Evolutionary conservation across 1,140 invertebrate genomes (phyloP).

Genomic region (Bombyx mandarina): DNA sequence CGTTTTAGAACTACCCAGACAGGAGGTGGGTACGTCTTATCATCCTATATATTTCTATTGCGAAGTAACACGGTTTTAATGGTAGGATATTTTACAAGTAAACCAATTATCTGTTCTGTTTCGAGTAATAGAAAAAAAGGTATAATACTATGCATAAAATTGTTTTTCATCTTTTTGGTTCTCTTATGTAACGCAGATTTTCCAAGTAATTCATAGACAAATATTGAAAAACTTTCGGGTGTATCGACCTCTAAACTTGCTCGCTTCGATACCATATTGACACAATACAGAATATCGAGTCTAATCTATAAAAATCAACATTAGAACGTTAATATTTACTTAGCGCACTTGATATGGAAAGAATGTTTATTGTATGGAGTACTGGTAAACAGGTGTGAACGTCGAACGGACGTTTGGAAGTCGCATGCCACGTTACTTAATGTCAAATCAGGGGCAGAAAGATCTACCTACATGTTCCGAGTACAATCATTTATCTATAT

Average conservation of each 20-base stretch:
- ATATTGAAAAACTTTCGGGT: slow-evolving; percentile 28
- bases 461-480: no score
- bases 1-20: no score
- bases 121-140: no score
- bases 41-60: no score
- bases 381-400: slow-evolving; percentile 46
- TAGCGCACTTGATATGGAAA: slow-evolving; percentile 54
- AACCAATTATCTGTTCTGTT: no score
- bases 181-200: background rate
- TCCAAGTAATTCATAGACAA: slow-evolving; percentile 22
- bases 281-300: slow-evolving; percentile 26
- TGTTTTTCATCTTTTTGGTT: no score
- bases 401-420: slow-evolving; percentile 12
- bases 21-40: no score
- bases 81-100: no score
- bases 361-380: slow-evolving; percentile 31
- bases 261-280: slow-evolving; percentile 24
- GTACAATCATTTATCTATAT: no score
- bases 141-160: no score
- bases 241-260: slow-evolving; percentile 34
- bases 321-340: slow-evolving; percentile 29
- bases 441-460: no score
- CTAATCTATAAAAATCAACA: slow-evolving; percentile 62
- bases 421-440: background rate
- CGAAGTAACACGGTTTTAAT: no score